Evolutionary conservation across 2,113 vertebrate genomes (phyloP).

Genomic region (Tricholaema leucomelas): DNA sequence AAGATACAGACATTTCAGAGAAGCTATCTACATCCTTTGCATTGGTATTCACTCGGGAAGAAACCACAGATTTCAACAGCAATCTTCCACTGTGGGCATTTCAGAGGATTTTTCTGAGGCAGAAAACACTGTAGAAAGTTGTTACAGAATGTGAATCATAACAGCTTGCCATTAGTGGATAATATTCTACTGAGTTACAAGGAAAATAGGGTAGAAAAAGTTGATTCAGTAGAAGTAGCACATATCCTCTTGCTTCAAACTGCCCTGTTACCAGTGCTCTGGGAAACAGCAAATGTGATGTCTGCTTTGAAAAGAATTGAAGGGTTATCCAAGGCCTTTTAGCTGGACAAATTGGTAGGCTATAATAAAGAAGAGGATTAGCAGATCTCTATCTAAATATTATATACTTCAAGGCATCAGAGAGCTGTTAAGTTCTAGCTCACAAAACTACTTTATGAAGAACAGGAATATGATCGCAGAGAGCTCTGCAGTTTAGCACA

Average conservation of each 20-base stretch:
- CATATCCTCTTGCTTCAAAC: background rate
- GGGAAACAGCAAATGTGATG: background rate
- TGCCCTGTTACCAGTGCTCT: background rate
- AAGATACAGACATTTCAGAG: background rate
- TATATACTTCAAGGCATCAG: background rate
- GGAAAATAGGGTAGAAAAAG: background rate
- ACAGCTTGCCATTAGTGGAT: background rate
- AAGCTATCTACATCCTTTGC: background rate
- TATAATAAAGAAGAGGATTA: background rate
- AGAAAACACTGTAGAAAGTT: background rate
- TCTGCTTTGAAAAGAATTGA: background rate
- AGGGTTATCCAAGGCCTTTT: background rate
- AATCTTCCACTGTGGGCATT: background rate
- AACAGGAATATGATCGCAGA: background rate
- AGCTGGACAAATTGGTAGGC: background rate
- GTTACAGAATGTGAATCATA: background rate
- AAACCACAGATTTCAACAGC: background rate
- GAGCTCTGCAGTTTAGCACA: background rate
- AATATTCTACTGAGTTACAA: background rate
- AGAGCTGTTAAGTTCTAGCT: background rate
- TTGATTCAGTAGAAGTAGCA: background rate
- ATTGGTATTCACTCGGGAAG: background rate
- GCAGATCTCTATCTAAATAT: background rate
- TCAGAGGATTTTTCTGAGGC: background rate
- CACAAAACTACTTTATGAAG: background rate